Conservation (phyloP, 2,888 invertebrate species). For the Caenorhabditis wallacei region DNA sequence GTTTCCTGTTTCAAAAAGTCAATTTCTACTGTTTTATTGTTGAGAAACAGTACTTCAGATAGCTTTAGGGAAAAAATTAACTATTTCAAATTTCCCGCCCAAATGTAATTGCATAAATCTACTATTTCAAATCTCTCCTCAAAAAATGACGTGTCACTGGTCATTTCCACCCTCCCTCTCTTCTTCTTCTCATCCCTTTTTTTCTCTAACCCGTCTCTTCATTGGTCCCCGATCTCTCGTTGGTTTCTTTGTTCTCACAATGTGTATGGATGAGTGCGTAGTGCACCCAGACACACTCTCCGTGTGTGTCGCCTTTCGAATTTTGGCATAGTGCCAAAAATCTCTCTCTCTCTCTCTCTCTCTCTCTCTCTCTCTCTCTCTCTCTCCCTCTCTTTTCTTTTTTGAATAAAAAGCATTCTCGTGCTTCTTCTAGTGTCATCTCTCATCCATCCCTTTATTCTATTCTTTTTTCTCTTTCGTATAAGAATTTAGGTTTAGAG, state of each 20-base stretch:
- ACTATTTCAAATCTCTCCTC: neutral
- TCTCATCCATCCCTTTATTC: too few relatives aligned
- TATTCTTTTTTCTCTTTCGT: too few relatives aligned
- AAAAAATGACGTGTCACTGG: neutral
- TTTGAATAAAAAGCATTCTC: neutral
- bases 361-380: constrained; percentile 7
- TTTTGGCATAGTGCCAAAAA: constrained; percentile 34
- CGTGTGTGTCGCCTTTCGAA: constrained; percentile 13
- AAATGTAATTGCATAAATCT: too few relatives aligned
- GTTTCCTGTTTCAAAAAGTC: too few relatives aligned
- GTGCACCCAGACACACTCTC: constrained; percentile 9
- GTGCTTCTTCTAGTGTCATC: neutral
- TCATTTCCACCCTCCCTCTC: constrained; percentile 2
- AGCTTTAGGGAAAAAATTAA: too few relatives aligned
- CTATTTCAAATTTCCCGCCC: too few relatives aligned
- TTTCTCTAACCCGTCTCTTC: constrained; percentile 19
- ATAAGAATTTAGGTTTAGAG: too few relatives aligned
- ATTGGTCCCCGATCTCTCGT: constrained; percentile 20
- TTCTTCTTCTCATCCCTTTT: neutral
- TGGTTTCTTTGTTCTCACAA: constrained; percentile 12
- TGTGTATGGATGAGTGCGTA: constrained; percentile 13
- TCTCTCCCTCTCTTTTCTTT: neutral
- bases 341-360: neutral
- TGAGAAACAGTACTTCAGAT: too few relatives aligned
- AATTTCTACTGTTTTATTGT: too few relatives aligned